Evolutionary conservation across 2,888 invertebrate species (phyloP).

Genomic region (Rhagonycha fulva): DNA sequence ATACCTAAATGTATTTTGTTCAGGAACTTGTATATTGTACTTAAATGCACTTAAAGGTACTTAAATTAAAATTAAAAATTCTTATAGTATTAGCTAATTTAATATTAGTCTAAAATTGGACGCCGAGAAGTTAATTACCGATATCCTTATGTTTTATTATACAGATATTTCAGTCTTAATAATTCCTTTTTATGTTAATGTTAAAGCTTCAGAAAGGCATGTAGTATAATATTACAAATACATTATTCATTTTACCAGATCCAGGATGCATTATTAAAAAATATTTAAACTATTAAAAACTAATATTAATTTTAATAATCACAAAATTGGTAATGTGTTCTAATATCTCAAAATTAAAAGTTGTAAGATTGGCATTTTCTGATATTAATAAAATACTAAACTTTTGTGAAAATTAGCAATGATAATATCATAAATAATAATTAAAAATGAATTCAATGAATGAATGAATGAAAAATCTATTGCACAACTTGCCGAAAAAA

Average conservation of each 20-base stretch:
- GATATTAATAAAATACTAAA: neutral
- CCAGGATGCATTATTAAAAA: conserved; percentile 28
- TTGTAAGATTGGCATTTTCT: neutral
- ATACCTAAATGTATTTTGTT: neutral
- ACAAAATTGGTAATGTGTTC: neutral
- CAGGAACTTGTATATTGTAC: neutral
- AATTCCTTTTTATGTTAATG: conserved; percentile 23
- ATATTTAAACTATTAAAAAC: neutral
- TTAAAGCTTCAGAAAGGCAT: conserved; percentile 39
- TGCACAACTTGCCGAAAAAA: too few relatives aligned
- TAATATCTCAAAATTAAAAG: neutral
- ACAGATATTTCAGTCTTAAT: conserved; percentile 33
- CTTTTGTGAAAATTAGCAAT: neutral
- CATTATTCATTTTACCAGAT: conserved; percentile 28
- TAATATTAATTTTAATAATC: neutral
- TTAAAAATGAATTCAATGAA: neutral
- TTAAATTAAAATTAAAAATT: neutral
- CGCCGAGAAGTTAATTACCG: conserved; percentile 1
- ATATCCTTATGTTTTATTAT: neutral
- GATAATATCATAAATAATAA: neutral
- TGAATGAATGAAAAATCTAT: too few relatives aligned
- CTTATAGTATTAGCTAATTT: neutral
- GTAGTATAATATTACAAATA: conserved; percentile 26
- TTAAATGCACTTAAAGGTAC: neutral
- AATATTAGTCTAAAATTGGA: neutral